phyloP scores from a whole-genome alignment of 2,888 invertebrate genomes.

The Leptopilina myrica region DNA sequence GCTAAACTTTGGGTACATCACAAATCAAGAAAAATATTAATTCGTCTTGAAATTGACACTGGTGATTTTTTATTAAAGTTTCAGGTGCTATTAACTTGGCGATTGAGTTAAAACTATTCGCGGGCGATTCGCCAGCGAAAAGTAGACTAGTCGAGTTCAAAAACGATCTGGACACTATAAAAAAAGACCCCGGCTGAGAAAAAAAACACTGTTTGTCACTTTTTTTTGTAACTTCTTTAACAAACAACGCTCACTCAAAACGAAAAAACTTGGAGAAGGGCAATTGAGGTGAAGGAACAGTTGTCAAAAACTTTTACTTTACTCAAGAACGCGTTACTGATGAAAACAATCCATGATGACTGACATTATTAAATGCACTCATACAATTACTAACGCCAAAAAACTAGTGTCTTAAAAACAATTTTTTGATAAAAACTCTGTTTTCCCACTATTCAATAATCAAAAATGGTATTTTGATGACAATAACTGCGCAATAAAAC shows the following conservation, averaged over 20 bases:
- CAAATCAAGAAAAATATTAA: conserved; percentile 65
- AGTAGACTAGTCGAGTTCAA: conserved; percentile 47
- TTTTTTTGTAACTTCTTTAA: background rate
- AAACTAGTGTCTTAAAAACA: conserved; percentile 51
- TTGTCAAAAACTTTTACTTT: conserved; percentile 41
- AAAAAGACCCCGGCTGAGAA: background rate
- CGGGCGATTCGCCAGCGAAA: conserved; percentile 40
- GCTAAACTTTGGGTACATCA: conserved; percentile 74
- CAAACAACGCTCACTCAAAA: conserved; percentile 18
- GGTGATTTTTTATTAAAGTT: conserved; percentile 15
- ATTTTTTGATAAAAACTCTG: conserved; percentile 1
- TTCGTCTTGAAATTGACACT: conserved; percentile 50
- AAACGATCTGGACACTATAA: conserved; percentile 33
- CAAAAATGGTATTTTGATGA: background rate
- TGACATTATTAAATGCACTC: conserved; percentile 66
- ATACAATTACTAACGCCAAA: conserved; percentile 53
- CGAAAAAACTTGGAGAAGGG: conserved; percentile 22
- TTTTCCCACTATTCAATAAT: background rate
- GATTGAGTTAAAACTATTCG: conserved; percentile 44
- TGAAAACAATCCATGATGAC: conserved; percentile 73
- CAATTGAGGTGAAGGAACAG: conserved; percentile 25
- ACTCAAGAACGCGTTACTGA: conserved; percentile 66
- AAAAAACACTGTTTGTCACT: conserved; percentile 21
- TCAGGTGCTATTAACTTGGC: conserved; percentile 48
- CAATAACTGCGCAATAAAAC: conserved; percentile 48